Conservation (phyloP, 2,797 vertebrate genomes). For the Poecile montanus region DNA sequence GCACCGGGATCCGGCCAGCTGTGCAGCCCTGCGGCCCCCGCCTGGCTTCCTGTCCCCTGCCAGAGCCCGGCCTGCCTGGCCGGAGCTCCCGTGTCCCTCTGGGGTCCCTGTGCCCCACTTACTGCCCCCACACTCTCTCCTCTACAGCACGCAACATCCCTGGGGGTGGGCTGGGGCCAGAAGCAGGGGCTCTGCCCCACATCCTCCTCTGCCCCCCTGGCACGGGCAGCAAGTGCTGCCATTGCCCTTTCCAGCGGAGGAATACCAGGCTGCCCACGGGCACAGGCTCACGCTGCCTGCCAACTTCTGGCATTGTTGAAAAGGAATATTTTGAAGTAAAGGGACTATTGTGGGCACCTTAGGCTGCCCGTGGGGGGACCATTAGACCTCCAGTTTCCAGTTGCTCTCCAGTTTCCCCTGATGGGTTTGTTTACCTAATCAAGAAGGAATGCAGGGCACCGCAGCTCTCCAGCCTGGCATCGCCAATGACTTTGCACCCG, state of each 20-base stretch:
- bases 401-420: background rate
- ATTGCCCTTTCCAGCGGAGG: background rate
- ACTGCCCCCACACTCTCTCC: background rate
- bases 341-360: background rate
- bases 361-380: background rate
- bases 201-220: background rate
- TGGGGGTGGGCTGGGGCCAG: background rate
- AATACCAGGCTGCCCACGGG: background rate
- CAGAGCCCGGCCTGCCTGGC: background rate
- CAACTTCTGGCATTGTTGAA: background rate
- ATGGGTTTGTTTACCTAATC: background rate
- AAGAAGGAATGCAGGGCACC: background rate
- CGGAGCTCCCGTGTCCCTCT: background rate
- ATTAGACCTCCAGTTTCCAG: background rate
- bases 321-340: background rate
- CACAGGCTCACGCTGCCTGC: background rate
- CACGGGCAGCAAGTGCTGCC: background rate
- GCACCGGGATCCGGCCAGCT: constrained; percentile 33
- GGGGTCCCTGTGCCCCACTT: background rate
- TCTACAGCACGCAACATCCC: background rate
- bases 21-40: background rate
- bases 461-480: background rate
- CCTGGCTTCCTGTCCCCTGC: constrained; percentile 21
- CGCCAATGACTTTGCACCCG: rapidly evolving
- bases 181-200: background rate